Percentiles rank a stretch among this genome's conserved stretches.
Conservation (phyloP, 1,140 invertebrate genomes). For the Schlechtendalia chinensis region DNA sequence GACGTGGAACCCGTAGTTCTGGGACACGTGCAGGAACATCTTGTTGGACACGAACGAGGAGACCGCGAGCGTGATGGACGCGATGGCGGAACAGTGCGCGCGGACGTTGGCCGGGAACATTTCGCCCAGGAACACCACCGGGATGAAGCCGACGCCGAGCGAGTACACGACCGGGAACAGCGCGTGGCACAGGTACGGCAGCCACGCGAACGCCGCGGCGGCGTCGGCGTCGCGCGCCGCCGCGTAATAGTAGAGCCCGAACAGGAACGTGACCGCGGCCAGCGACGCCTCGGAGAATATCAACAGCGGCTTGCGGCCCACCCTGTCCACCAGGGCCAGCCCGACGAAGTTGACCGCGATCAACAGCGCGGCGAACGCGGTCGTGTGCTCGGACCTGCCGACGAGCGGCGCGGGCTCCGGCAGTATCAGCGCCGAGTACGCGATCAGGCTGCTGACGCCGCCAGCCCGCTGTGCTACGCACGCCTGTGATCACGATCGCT, state of each 20-base stretch:
- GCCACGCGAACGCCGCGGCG: slow-evolving; percentile 49
- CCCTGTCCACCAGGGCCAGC: slow-evolving; percentile 54
- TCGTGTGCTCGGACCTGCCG: slow-evolving; percentile 7
- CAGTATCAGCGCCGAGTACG: slow-evolving; percentile 74
- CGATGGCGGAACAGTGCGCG: slow-evolving; percentile 53
- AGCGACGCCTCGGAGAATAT: slow-evolving; percentile 54
- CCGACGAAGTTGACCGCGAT: slow-evolving; percentile 53
- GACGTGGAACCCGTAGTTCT: slow-evolving; percentile 37
- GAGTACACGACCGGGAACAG: slow-evolving; percentile 52
- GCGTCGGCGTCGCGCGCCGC: no score
- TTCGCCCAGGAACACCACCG: slow-evolving; percentile 54
- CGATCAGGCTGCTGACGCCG: slow-evolving; percentile 71
- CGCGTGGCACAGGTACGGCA: slow-evolving; percentile 49
- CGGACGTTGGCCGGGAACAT: slow-evolving; percentile 54
- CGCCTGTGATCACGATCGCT: slow-evolving; percentile 63
- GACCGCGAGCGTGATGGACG: slow-evolving; percentile 52
- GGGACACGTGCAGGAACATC: slow-evolving; percentile 50
- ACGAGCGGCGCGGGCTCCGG: slow-evolving; percentile 56
- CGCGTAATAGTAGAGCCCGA: slow-evolving; percentile 50
- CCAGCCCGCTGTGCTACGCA: slow-evolving; percentile 75
- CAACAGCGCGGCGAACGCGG: slow-evolving; percentile 54
- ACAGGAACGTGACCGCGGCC: slow-evolving; percentile 44
- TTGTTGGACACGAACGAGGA: slow-evolving; percentile 53
- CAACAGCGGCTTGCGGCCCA: slow-evolving; percentile 58
- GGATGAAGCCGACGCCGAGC: slow-evolving; percentile 54